Percentiles rank a stretch among this genome's conserved stretches.
Conservation (phyloP, 2,113 vertebrate species). For the Cervus canadensis region DNA sequence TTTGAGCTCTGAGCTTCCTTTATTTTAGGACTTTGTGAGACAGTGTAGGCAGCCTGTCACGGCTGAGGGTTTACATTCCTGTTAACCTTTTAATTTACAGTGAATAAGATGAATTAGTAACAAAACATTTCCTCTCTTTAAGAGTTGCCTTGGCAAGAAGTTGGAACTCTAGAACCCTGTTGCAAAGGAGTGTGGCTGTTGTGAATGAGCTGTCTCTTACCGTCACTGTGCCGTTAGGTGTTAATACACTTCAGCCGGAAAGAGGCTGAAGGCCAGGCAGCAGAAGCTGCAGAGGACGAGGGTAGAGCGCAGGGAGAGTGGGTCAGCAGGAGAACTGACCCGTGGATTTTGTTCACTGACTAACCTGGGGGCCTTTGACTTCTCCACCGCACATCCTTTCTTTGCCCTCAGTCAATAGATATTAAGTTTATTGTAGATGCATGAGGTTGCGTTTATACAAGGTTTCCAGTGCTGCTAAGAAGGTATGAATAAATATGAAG, state of each 20-base stretch:
- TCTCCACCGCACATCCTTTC: not conserved
- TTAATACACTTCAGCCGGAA: not conserved
- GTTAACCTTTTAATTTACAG: slow-evolving; percentile 27
- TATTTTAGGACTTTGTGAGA: not conserved
- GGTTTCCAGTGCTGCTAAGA: not conserved
- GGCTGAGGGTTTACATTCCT: not conserved
- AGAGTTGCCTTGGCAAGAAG: not conserved
- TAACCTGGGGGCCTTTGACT: not conserved
- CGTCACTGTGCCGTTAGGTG: not conserved
- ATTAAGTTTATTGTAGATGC: not conserved
- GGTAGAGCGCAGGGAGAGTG: not conserved
- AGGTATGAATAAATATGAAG: not conserved
- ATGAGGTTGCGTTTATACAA: not conserved
- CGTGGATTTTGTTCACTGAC: not conserved
- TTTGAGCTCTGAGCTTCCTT: slow-evolving; percentile 21
- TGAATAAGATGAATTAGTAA: not conserved
- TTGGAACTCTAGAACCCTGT: slow-evolving; percentile 22
- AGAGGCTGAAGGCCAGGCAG: not conserved
- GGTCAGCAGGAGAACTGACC: not conserved
- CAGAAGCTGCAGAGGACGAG: not conserved
- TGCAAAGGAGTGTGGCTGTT: not conserved
- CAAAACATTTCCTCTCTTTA: slow-evolving; percentile 33
- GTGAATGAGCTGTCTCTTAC: not conserved
- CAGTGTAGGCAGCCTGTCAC: not conserved
- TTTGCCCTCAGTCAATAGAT: not conserved